Conservation (phyloP, 1,140 invertebrate genomes). For the Drosophila mojavensis region DNA sequence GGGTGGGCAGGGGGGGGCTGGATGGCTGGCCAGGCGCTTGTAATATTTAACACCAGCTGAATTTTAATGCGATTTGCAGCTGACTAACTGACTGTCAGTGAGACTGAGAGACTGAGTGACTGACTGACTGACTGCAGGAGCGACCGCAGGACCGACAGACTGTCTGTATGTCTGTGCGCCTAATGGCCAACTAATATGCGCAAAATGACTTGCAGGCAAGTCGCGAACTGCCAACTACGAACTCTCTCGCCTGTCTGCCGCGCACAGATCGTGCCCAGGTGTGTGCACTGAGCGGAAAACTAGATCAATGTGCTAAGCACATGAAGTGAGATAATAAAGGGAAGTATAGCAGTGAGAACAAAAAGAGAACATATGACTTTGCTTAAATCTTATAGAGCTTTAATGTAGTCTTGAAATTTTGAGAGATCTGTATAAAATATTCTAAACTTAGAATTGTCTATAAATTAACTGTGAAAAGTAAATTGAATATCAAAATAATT, state of each 20-base stretch:
- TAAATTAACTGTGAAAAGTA: no score
- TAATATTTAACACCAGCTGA: constrained; percentile 81
- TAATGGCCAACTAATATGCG: constrained; percentile 82
- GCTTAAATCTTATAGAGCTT: no score
- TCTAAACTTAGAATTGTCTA: no score
- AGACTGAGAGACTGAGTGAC: background rate
- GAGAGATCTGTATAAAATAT: no score
- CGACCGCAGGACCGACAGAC: constrained; percentile 17
- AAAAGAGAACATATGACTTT: background rate
- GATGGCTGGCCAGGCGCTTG: constrained; percentile 50
- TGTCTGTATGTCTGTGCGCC: constrained; percentile 50
- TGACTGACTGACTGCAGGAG: background rate
- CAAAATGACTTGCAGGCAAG: constrained; percentile 79
- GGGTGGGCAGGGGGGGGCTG: background rate
- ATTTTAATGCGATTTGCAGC: constrained; percentile 72
- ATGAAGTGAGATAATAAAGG: no score
- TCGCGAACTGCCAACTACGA: constrained; percentile 61
- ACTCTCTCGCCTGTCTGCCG: constrained; percentile 18
- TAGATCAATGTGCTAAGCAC: background rate
- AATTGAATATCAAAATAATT: no score
- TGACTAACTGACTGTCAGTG: constrained; percentile 23
- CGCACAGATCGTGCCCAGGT: constrained; percentile 40
- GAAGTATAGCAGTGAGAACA: no score
- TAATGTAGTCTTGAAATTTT: no score
- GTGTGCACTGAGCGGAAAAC: background rate